Evolutionary conservation across 2,113 vertebrate species (phyloP).

Genomic region (Machaerirhynchus nigripectus): DNA sequence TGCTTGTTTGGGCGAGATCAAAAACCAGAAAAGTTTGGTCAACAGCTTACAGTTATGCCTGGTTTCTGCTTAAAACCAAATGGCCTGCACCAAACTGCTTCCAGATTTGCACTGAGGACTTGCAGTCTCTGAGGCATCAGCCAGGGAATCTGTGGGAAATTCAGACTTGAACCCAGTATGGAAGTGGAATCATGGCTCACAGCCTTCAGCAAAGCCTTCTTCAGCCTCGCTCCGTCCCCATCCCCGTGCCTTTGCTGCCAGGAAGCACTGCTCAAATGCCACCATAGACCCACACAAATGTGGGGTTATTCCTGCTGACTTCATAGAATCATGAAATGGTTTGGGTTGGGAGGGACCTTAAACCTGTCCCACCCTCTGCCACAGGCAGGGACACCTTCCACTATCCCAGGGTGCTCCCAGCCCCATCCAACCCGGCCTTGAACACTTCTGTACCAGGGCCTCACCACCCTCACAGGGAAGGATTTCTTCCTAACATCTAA

Average conservation of each 20-base stretch:
- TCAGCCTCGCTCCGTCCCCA: neutral
- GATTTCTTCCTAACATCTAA: neutral
- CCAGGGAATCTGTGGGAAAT: neutral
- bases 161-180: neutral
- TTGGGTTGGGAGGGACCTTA: neutral
- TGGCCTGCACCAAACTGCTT: neutral
- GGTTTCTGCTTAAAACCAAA: neutral
- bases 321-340: neutral
- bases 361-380: neutral
- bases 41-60: neutral
- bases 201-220: neutral
- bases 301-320: neutral
- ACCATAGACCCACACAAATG: accelerated
- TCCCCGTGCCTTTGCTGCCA: neutral
- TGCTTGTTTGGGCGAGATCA: neutral
- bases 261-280: neutral
- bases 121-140: neutral
- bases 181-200: neutral
- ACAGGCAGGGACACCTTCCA: neutral
- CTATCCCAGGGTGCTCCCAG: accelerated
- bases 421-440: neutral
- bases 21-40: neutral
- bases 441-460: neutral
- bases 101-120: neutral
- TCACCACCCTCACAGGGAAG: accelerated